phyloP scores from a whole-genome alignment of 2,888 invertebrate species.

The Ctenicera cuprea region DNA sequence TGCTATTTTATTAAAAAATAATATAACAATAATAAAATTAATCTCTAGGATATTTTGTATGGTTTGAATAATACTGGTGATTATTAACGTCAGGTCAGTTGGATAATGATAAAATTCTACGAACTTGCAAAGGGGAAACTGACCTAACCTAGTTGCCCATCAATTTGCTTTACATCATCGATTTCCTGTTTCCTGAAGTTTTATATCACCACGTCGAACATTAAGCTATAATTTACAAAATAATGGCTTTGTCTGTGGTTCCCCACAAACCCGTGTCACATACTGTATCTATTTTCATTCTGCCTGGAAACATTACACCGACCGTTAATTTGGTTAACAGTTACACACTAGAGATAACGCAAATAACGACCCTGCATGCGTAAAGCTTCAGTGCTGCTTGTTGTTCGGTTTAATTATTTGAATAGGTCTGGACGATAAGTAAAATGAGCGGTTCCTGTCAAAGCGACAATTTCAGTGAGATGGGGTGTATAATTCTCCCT shows the following conservation, averaged over 20 bases:
- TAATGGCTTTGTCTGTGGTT: slow-evolving; percentile 15
- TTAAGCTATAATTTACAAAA: slow-evolving; percentile 19
- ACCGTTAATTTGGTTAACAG: slow-evolving; percentile 16
- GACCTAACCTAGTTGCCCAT: slow-evolving; percentile 1
- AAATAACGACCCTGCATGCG: slow-evolving; percentile 18
- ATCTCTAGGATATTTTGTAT: no score
- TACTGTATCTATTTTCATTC: slow-evolving; percentile 1
- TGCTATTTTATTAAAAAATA: no score
- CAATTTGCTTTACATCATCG: neutral
- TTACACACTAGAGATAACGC: slow-evolving; percentile 6
- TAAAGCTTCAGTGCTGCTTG: slow-evolving; percentile 8
- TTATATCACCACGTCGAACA: neutral
- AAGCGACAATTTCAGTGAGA: neutral
- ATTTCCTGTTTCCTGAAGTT: slow-evolving; percentile 4
- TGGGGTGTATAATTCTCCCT: neutral
- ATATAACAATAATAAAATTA: no score
- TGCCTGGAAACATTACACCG: slow-evolving; percentile 1
- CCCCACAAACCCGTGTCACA: neutral
- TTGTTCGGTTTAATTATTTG: slow-evolving; percentile 26
- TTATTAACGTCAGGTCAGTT: no score
- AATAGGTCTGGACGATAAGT: slow-evolving; percentile 5
- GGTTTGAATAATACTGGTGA: no score
- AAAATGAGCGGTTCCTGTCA: neutral
- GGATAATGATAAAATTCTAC: no score
- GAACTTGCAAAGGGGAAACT: neutral